A percentile compares a stretch with the other conserved stretches of the same genome.
phyloP scores from a whole-genome alignment of 2,888 invertebrate species.

The Pyrrhosoma nymphula region DNA sequence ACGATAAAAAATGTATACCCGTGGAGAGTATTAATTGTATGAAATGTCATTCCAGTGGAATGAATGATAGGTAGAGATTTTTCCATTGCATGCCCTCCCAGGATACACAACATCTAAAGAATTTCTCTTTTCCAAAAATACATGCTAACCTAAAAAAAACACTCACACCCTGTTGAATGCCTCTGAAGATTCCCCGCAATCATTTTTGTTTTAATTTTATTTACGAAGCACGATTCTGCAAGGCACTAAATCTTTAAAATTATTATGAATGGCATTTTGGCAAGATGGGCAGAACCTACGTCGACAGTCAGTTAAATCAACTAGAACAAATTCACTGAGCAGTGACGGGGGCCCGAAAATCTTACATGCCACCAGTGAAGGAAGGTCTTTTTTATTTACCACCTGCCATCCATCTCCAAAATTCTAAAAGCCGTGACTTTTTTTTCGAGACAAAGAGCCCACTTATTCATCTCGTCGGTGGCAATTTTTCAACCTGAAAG shows the following conservation, averaged over 20 bases:
- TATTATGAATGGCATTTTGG: not conserved
- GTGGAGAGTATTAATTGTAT: not conserved
- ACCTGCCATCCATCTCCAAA: conserved; percentile 24
- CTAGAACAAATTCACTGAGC: not conserved
- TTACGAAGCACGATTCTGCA: not conserved
- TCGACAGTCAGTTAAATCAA: not conserved
- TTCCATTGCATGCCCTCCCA: not conserved
- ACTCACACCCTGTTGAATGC: not conserved
- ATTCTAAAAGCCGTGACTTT: conserved; percentile 35
- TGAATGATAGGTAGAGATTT: not conserved
- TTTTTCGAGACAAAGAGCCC: conserved; percentile 26
- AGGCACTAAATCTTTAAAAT: not conserved
- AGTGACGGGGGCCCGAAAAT: not conserved
- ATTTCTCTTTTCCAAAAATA: not conserved
- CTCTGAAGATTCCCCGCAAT: not conserved
- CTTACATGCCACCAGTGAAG: not conserved
- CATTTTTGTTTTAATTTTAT: not conserved
- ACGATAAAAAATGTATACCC: not conserved
- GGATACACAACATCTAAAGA: not conserved
- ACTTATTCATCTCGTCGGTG: conserved; percentile 23
- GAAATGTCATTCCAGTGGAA: not conserved
- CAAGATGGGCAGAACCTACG: not conserved
- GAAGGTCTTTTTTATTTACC: not conserved
- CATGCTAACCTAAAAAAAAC: not conserved
- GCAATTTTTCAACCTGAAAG: conserved; percentile 28